phyloP scores from a whole-genome alignment of 2,797 vertebrate genomes.

The Fundulus diaphanus region DNA sequence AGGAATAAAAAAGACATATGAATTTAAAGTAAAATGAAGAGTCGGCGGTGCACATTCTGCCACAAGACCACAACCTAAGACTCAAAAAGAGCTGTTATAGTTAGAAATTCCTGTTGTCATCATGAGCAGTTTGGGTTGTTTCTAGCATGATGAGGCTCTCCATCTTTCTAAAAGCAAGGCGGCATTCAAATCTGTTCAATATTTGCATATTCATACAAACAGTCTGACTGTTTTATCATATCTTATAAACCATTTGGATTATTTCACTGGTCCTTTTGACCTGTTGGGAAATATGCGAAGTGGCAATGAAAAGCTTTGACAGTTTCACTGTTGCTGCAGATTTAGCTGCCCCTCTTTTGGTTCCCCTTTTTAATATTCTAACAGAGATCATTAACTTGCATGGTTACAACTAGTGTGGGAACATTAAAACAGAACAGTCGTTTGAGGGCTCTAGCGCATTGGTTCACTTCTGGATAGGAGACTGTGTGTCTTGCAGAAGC shows the following conservation, averaged over 20 bases:
- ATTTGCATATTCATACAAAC: background rate
- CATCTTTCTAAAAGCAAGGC: background rate
- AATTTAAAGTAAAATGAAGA: slow-evolving; percentile 7
- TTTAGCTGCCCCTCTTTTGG: slow-evolving; percentile 25
- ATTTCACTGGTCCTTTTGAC: background rate
- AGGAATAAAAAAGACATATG: background rate
- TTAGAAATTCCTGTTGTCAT: background rate
- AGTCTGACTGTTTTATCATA: background rate
- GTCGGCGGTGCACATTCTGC: slow-evolving; percentile 6
- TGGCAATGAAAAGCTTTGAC: slow-evolving; percentile 21
- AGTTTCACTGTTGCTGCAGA: slow-evolving; percentile 25
- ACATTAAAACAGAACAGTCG: slow-evolving; percentile 40
- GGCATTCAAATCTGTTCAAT: background rate
- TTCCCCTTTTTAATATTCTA: slow-evolving; percentile 26
- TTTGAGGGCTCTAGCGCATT: slow-evolving; percentile 39
- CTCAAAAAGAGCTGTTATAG: background rate
- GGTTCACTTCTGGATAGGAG: slow-evolving; percentile 32
- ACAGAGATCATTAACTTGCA: slow-evolving; percentile 42
- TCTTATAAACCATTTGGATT: background rate
- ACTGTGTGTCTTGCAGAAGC: slow-evolving; percentile 12
- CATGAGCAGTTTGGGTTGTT: slow-evolving; percentile 6
- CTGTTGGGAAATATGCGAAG: slow-evolving; percentile 13
- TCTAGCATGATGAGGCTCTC: background rate
- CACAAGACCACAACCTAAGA: slow-evolving; percentile 1
- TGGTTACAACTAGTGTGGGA: slow-evolving; percentile 33